Evolutionary conservation across 2,888 invertebrate genomes (phyloP), one percentile per base, ranked within the genome.

Genomic region (Caenorhabditis zanzibari): DNA sequence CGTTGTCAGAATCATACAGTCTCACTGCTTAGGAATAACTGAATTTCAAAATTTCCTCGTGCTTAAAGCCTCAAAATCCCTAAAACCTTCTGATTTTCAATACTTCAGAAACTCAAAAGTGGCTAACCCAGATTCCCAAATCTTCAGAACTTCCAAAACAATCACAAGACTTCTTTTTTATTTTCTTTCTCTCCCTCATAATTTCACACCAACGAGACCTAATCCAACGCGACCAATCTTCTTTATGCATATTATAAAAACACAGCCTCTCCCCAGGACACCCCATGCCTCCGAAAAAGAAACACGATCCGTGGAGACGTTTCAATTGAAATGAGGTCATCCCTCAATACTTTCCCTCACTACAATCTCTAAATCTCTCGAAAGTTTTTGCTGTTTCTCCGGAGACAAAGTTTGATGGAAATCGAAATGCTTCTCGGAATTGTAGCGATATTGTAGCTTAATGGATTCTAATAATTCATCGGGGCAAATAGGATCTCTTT

Each of bases 321-420:
- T 58, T 71, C 71, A 35, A 32, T 56, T 32, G 66, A 56, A 77
- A 69, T 58, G 76, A 69, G 76, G 76, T 77, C 76, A 77, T 61
- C 66, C 66, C 54, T 75, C 64, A 64, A 64, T 58, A 35, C 32
- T 72, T 54, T 54, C 74, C 38, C 49, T 72, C 72, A 68, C 58
- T 49, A 19, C 52, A 16, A 24, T 41, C 28, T 26, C n/a, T 44
- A n/a, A n/a, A 14, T 63, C 63, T 58, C 35, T 14, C 1, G 26
- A n/a, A n/a, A n/a, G 24, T 28, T 28, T 19, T 58, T 35, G 41
- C 32, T 58, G 5, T 52, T 56, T 49, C 44, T 32, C 16, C n/a
- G 3, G 14, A 12, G 35, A 61, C 4, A 47, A 28, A 32, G 22
- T 72, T 56, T 16, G 44, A 71, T 28, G 41, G 14, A 44, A 63